Conservation (phyloP, 2,113 vertebrate species). For the Dicaeum eximium region DNA sequence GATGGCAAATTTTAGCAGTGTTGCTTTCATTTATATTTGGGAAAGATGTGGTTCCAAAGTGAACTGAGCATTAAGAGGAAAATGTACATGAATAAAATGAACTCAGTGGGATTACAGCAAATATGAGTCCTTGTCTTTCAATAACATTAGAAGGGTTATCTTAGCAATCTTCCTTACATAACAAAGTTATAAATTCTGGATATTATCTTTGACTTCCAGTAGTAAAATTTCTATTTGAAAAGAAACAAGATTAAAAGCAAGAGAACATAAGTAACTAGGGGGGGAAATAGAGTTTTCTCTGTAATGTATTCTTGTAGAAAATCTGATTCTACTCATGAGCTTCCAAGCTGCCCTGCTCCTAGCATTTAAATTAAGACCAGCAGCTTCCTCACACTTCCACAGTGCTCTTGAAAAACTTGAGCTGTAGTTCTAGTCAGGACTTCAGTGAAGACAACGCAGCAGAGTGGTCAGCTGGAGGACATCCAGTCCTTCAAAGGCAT, state of each 20-base stretch:
- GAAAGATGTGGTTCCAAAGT: background rate
- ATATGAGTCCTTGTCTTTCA: background rate
- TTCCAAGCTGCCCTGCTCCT: background rate
- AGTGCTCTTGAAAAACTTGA: background rate
- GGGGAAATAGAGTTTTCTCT: fast-evolving
- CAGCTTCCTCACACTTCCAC: background rate
- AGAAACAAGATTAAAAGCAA: background rate
- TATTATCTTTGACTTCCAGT: background rate
- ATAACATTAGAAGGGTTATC: background rate
- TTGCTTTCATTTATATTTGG: background rate
- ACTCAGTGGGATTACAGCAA: background rate
- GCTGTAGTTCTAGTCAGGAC: background rate
- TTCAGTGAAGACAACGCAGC: background rate
- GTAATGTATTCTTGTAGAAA: background rate
- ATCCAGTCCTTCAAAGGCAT: constrained; percentile 4
- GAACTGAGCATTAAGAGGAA: background rate
- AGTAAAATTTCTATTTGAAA: background rate
- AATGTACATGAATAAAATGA: background rate
- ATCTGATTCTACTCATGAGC: background rate
- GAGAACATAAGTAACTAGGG: background rate
- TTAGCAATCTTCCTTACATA: background rate
- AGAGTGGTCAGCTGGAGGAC: constrained; percentile 22
- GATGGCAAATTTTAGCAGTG: background rate
- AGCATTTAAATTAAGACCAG: background rate
- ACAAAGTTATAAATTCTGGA: background rate